phyloP scores from a whole-genome alignment of 2,113 vertebrate species.

The Azemiops feae region DNA sequence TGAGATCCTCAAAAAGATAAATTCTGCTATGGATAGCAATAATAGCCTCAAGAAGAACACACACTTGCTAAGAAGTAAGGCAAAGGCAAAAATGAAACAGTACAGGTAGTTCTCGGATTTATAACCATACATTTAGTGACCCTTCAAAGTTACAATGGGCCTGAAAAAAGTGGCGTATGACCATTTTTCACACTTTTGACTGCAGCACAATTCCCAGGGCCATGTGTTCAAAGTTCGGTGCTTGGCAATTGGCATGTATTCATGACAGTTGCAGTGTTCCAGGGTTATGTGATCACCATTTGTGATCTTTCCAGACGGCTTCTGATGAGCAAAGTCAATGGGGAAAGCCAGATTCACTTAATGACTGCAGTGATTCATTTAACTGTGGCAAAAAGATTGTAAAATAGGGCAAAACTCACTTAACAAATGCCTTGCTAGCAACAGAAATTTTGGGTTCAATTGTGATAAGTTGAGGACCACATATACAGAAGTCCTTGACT shows the following conservation, averaged over 20 bases:
- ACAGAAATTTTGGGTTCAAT: background rate
- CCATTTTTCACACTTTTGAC: background rate
- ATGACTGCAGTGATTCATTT: background rate
- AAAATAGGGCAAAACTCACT: background rate
- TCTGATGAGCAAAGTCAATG: background rate
- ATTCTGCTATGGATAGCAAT: background rate
- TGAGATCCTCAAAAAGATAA: background rate
- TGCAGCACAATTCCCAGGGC: background rate
- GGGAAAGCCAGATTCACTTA: background rate
- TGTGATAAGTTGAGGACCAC: too few species aligned
- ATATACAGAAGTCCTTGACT: background rate
- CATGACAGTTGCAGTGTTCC: too few species aligned
- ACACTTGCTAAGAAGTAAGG: background rate
- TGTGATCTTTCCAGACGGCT: too few species aligned
- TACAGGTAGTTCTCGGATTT: rapidly evolving
- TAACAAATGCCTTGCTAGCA: background rate
- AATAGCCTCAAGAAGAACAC: background rate
- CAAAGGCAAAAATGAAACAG: background rate
- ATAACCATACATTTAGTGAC: background rate
- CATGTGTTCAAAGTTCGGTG: background rate
- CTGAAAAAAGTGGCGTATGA: background rate
- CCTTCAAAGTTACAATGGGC: background rate
- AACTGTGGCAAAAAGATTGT: background rate
- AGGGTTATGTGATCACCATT: too few species aligned
- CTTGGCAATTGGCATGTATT: background rate